Conservation (phyloP, 2,113 vertebrate species). For the Australoheros scitulus region DNA sequence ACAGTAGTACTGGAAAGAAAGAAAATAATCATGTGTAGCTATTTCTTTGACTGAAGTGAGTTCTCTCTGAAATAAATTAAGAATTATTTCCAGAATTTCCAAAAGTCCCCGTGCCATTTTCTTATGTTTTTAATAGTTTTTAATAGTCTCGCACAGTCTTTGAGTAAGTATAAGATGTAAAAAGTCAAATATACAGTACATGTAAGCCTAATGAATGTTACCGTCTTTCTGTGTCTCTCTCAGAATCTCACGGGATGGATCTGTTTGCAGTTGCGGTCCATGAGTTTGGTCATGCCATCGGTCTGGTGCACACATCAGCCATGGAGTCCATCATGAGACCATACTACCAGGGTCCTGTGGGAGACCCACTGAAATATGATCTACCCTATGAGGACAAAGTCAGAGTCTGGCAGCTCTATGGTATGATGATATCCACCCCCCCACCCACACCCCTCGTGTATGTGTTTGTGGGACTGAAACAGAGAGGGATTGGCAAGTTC, state of each 20-base stretch:
- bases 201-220: not conserved
- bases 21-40: slow-evolving; percentile 4
- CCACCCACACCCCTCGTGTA: too few relatives aligned
- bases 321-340: slow-evolving; percentile 94
- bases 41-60: not conserved
- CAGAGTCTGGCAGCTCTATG: slow-evolving; percentile 95
- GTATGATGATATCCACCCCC: slow-evolving; percentile 71
- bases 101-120: not conserved
- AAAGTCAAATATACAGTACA: not conserved
- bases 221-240: slow-evolving; percentile 25
- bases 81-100: not conserved
- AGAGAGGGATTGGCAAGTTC: slow-evolving; percentile 20
- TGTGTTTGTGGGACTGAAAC: not conserved
- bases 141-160: not conserved
- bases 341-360: slow-evolving; percentile 95
- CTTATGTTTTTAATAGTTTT: not conserved
- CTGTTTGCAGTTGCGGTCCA: slow-evolving; percentile 96
- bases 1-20: not conserved
- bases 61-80: slow-evolving; percentile 14
- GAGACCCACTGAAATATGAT: slow-evolving; percentile 92
- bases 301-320: slow-evolving; percentile 90
- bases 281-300: slow-evolving; percentile 96
- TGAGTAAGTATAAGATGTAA: not conserved
- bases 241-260: slow-evolving; percentile 91
- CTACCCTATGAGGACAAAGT: slow-evolving; percentile 94